Conservation (phyloP, 2,888 invertebrate genomes). For the Mesopsocus fuscifrons region DNA sequence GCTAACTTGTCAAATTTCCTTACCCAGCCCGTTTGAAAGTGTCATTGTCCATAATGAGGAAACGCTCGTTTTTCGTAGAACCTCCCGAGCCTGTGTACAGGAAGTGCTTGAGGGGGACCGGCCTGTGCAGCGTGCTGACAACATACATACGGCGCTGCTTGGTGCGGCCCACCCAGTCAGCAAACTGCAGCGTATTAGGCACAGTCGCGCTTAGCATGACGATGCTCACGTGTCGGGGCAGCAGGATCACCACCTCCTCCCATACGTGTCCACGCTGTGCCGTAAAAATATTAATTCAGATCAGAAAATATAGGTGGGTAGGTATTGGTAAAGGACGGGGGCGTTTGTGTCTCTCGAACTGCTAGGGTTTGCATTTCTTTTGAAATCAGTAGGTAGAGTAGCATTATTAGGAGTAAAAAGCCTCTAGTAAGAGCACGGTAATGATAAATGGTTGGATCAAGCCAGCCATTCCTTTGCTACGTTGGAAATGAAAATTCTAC, state of each 20-base stretch:
- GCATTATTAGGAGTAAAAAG: too few relatives aligned
- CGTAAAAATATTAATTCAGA: constrained; percentile 13
- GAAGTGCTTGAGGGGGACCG: constrained; percentile 89
- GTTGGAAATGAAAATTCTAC: too few relatives aligned
- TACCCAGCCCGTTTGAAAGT: constrained; percentile 13
- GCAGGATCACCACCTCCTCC: constrained; percentile 94
- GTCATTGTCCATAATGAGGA: constrained; percentile 38
- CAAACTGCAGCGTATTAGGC: constrained; percentile 91
- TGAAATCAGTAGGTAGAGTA: too few relatives aligned
- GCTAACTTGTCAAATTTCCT: background rate
- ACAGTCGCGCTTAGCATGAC: constrained; percentile 97
- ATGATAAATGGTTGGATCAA: too few relatives aligned
- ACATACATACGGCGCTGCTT: constrained; percentile 77
- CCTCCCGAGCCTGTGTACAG: constrained; percentile 68
- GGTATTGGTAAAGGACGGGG: too few relatives aligned
- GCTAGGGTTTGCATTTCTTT: too few relatives aligned
- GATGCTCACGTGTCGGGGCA: constrained; percentile 87
- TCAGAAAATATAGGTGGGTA: background rate
- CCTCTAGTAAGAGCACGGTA: too few relatives aligned
- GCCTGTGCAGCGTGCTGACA: constrained; percentile 79
- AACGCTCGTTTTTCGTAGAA: constrained; percentile 49
- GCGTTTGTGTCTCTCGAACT: too few relatives aligned
- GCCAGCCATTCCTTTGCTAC: too few relatives aligned
- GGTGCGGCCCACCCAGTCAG: constrained; percentile 78
- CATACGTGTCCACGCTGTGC: constrained; percentile 89